Conservation (phyloP, 2,113 vertebrate genomes). For the Istiophorus platypterus region DNA sequence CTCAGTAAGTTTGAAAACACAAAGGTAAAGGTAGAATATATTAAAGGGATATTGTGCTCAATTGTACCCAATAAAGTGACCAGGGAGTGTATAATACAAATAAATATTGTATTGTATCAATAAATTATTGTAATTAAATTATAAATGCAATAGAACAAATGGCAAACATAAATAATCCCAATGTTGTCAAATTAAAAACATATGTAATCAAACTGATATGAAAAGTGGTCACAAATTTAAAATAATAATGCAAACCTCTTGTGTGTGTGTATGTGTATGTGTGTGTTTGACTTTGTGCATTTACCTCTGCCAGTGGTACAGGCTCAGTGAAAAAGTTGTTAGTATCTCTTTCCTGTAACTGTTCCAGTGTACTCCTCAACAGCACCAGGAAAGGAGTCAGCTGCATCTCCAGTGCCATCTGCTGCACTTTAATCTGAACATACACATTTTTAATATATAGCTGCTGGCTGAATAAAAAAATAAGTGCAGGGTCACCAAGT, state of each 20-base stretch:
- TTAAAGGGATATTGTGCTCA: not conserved
- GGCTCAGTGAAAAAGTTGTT: slow-evolving; percentile 99
- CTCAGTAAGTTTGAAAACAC: no score
- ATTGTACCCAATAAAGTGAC: not conserved
- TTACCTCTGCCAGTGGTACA: slow-evolving; percentile 97
- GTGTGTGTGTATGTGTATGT: not conserved
- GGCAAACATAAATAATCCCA: not conserved
- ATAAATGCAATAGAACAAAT: not conserved
- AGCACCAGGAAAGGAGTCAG: slow-evolving; percentile 96
- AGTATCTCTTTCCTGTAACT: slow-evolving; percentile 97
- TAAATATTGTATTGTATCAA: not conserved
- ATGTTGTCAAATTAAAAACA: not conserved
- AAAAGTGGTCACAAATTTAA: not conserved
- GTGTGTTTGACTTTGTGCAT: not conserved
- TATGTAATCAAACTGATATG: no score
- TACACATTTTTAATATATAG: not conserved
- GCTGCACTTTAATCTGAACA: slow-evolving; percentile 96
- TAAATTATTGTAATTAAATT: not conserved
- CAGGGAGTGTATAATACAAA: not conserved
- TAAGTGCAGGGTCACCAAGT: not conserved
- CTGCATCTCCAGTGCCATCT: slow-evolving; percentile 97
- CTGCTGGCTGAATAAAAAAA: not conserved
- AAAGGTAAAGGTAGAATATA: not conserved
- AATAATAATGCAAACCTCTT: not conserved
- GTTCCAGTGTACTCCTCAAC: slow-evolving; percentile 94